A percentile compares a stretch with the other conserved stretches of the same genome.
phyloP scores from a whole-genome alignment of 2,888 invertebrate species.

The Tortrix viridana region DNA sequence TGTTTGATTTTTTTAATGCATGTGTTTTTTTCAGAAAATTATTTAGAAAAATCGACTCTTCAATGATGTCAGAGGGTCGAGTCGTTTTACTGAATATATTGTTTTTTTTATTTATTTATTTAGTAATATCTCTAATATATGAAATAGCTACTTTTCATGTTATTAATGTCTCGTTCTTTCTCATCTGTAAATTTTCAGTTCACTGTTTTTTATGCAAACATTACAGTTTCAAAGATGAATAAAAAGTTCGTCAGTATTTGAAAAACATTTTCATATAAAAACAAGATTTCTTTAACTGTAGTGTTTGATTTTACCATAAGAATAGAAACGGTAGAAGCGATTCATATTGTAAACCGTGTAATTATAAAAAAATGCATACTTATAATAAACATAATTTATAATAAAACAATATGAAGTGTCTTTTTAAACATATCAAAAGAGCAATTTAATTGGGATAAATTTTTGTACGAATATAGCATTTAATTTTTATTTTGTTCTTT shows the following conservation, averaged over 20 bases:
- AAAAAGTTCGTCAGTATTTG: too few relatives aligned
- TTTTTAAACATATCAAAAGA: too few relatives aligned
- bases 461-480: too few relatives aligned
- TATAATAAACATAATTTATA: too few relatives aligned
- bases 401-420: too few relatives aligned
- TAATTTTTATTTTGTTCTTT: too few relatives aligned
- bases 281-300: neutral
- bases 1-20: slow-evolving; percentile 48
- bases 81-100: too few relatives aligned
- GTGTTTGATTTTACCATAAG: slow-evolving; percentile 1
- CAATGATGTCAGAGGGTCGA: too few relatives aligned
- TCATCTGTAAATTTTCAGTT: neutral
- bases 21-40: slow-evolving; percentile 36
- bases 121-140: neutral
- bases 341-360: too few relatives aligned
- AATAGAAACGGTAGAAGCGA: slow-evolving; percentile 7
- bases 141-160: neutral
- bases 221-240: neutral
- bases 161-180: neutral
- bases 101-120: slow-evolving; percentile 35
- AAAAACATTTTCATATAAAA: too few relatives aligned
- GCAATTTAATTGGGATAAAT: too few relatives aligned
- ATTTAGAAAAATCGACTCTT: neutral
- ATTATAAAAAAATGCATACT: too few relatives aligned
- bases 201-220: neutral